Evolutionary conservation across 2,888 invertebrate genomes (phyloP), one percentile per base, ranked within the genome.

Genomic region (Falcaria lacertinaria): DNA sequence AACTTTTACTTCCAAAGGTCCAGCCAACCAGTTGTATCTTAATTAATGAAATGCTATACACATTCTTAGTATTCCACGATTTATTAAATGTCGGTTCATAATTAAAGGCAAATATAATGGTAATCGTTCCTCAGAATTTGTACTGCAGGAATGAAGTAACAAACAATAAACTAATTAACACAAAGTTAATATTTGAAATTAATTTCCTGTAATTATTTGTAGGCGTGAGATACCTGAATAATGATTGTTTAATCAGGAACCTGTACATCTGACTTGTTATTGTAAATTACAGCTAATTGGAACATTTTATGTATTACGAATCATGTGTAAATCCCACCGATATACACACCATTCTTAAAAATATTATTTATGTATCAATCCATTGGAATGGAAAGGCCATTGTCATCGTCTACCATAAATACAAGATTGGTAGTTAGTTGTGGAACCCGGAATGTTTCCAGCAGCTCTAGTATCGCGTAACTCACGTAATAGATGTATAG

Each of bases 1-100:
- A 52, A 50, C 50, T 59, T 62, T 59, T 59, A 55, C 52, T 53
- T 46, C 42, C 42, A 42, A 41, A 28, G 28, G 28, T 28, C 28
- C 28, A 28, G 11, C 11, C 11, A 11, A 28, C 11, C 28, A 28
- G 45, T 34, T 39, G 43, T 52, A 53, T 58, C 48, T 57, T 53
- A 54, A 49, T 40, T 33, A 8, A 28, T 28, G 28, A 1, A 11
- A 11, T 28, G 11, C 11, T 7, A 11, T 3, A 11, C 3, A 28
- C 11, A 22, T 22, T 22, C 22, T 22, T 1, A 22, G 5, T 7
- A 22, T 28, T 28, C 16, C 36, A 43, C 36, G 40, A 42, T 42
- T 42, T 45, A 45, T 43, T 39, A 52, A 55, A 14, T 34, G 34
- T 28, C 28, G 11, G 32, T 1, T 8, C 36, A 45, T 38, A 34